Conservation (phyloP, 2,797 vertebrate species). For the Aldrovandia affinis region DNA sequence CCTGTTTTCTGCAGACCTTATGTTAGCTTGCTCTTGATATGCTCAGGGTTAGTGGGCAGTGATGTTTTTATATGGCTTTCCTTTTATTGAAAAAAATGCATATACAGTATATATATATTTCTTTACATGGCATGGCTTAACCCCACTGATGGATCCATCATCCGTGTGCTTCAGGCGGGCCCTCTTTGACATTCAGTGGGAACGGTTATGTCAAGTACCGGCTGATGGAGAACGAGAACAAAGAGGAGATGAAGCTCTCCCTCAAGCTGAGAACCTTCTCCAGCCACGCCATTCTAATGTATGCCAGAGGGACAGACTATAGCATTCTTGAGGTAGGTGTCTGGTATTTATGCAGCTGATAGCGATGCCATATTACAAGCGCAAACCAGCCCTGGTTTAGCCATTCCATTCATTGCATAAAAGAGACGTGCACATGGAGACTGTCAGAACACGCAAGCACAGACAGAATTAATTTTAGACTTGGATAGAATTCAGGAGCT, state of each 20-base stretch:
- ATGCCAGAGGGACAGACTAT: conserved; percentile 95
- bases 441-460: conserved; percentile 3
- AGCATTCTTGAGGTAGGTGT: conserved; percentile 91
- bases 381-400: neutral
- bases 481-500: neutral
- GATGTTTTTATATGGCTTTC: neutral
- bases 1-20: neutral
- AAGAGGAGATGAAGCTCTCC: conserved; percentile 93
- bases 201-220: conserved; percentile 91
- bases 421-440: neutral
- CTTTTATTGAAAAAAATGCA: no score
- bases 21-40: neutral
- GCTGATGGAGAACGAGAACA: conserved; percentile 93
- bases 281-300: conserved; percentile 91
- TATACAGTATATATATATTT: no score
- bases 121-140: neutral
- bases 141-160: conserved; percentile 23
- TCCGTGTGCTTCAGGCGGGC: conserved; percentile 67
- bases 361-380: neutral
- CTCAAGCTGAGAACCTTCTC: conserved; percentile 89
- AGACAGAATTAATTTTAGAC: conserved; percentile 1
- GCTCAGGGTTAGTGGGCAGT: neutral
- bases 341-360: neutral
- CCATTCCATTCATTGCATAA: neutral
- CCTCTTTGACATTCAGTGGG: conserved; percentile 89